Percentiles rank a stretch among this genome's conserved stretches.
These are phyloP conservation scores for Antheraea mylitta DNA, from an alignment of 1,140 invertebrate species.

Conservation along the genomic window DNA sequence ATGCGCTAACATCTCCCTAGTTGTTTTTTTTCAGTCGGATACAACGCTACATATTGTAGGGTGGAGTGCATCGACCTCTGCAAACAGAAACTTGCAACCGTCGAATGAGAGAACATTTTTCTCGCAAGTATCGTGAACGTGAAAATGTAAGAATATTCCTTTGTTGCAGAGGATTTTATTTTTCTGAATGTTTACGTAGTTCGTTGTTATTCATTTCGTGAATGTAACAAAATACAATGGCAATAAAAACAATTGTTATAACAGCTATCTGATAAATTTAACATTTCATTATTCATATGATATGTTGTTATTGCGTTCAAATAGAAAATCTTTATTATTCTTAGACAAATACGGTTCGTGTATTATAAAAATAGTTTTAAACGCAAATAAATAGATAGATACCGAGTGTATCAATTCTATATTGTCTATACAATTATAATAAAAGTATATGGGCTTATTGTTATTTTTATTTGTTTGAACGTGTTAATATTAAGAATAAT, in stretches of 20 bases:
- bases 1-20: slow-evolving; percentile 6
- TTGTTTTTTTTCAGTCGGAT: slow-evolving; percentile 17
- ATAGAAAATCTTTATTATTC: no score
- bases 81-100: slow-evolving; percentile 26
- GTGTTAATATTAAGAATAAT: no score
- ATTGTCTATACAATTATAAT: no score
- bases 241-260: background rate
- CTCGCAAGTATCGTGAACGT: slow-evolving; percentile 36
- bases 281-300: no score
- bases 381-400: no score
- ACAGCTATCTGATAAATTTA: no score
- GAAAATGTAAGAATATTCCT: slow-evolving; percentile 4
- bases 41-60: slow-evolving; percentile 10
- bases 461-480: no score
- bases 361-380: no score
- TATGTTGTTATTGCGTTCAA: no score
- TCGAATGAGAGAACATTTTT: slow-evolving; percentile 50
- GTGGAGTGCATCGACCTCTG: slow-evolving; percentile 39
- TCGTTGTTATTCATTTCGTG: background rate
- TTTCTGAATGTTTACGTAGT: slow-evolving; percentile 17
- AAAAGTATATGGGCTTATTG: no score
- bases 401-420: no score
- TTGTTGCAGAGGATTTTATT: slow-evolving; percentile 10
- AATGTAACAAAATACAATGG: background rate
- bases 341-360: no score